Evolutionary conservation across 2,797 vertebrate genomes (phyloP).

Genomic region (Lepilemur ruficaudatus): DNA sequence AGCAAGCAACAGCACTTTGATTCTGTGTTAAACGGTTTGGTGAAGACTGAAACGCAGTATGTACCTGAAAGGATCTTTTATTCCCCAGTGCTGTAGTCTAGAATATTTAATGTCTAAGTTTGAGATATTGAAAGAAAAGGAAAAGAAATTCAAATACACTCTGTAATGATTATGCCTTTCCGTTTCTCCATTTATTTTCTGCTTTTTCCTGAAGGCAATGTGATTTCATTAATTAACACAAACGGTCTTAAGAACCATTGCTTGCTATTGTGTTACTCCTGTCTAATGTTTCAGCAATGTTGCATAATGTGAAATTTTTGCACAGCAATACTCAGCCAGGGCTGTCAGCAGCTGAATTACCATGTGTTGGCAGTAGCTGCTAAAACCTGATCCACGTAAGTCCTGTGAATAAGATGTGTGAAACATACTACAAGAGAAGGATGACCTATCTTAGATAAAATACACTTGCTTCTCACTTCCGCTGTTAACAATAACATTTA

Average conservation of each 20-base stretch:
- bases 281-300: conserved; percentile 1
- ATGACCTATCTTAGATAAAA: conserved; percentile 40
- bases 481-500: conserved; percentile 22
- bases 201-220: background rate
- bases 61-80: conserved; percentile 40
- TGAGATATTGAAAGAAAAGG: conserved; percentile 38
- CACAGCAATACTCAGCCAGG: background rate
- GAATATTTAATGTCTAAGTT: conserved; percentile 26
- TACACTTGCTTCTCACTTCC: background rate
- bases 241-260: background rate
- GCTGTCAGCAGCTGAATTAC: conserved; percentile 14
- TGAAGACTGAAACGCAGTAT: conserved; percentile 64
- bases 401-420: conserved; percentile 17
- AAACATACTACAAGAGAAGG: background rate
- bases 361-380: conserved; percentile 42
- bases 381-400: conserved; percentile 31
- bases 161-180: background rate
- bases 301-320: background rate
- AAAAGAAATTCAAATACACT: conserved; percentile 3
- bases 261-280: background rate
- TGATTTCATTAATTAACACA: conserved; percentile 55
- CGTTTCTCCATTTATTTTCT: conserved; percentile 5
- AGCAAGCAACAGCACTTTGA: conserved; percentile 43
- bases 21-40: conserved; percentile 15
- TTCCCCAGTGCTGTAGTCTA: background rate